A percentile compares a stretch with the other conserved stretches of the same genome.
These are phyloP conservation scores for Desmodus rotundus DNA, from an alignment of 2,113 vertebrate genomes.

Conservation along the genomic window DNA sequence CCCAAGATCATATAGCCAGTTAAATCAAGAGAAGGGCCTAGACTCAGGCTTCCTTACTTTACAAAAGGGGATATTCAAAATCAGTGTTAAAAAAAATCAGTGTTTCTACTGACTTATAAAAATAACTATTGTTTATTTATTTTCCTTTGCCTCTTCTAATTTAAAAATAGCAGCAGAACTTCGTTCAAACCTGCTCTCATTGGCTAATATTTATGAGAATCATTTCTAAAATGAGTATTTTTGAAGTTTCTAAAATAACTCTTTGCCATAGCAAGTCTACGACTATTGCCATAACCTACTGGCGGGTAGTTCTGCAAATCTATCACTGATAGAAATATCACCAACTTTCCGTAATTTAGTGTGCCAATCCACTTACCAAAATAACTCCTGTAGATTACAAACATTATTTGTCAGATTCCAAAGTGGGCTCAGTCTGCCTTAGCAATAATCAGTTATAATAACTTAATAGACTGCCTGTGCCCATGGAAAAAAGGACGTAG, in stretches of 20 bases:
- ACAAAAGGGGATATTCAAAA: not conserved
- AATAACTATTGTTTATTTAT: not conserved
- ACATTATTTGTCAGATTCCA: not conserved
- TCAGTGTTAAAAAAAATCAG: not conserved
- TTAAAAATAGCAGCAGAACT: not conserved
- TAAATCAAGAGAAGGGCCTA: not conserved
- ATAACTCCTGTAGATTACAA: not conserved
- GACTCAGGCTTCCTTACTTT: not conserved
- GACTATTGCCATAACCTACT: not conserved
- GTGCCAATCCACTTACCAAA: constrained; percentile 11
- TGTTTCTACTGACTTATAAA: not conserved
- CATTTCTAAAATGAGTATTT: constrained; percentile 14
- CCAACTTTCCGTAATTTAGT: not conserved
- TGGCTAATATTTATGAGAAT: constrained; percentile 6
- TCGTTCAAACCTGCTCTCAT: not conserved
- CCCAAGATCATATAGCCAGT: not conserved
- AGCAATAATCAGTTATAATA: not conserved
- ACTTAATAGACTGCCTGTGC: not conserved
- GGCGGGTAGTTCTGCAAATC: not conserved
- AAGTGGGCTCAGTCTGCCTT: not conserved
- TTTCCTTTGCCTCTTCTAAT: not conserved
- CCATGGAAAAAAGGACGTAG: not conserved
- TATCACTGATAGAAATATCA: not conserved
- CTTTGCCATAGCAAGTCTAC: constrained; percentile 19
- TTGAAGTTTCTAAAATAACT: constrained; percentile 35